These are phyloP conservation scores for Leucophenga varia DNA, from an alignment of 1,140 invertebrate species.

Conservation along the genomic window DNA sequence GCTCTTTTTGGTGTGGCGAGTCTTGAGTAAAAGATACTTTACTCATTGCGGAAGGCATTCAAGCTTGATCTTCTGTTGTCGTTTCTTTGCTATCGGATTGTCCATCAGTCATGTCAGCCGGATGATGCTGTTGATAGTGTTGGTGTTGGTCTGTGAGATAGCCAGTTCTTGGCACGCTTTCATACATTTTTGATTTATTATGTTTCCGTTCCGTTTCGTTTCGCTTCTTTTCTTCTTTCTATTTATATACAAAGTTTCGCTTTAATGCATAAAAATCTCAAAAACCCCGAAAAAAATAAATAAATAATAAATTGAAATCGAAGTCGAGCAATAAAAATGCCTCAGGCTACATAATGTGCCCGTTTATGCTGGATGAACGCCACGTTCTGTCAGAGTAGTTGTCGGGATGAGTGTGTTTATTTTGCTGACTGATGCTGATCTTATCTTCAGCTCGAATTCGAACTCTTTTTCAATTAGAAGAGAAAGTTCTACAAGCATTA, in stretches of 20 bases:
- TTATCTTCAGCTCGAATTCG: constrained; percentile 43
- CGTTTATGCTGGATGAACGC: no score
- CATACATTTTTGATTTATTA: constrained; percentile 39
- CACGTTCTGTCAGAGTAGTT: no score
- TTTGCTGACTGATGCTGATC: no score
- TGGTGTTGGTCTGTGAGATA: no score
- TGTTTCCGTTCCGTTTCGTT: constrained; percentile 38
- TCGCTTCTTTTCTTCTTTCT: constrained; percentile 20
- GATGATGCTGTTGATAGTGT: neutral
- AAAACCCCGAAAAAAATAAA: no score
- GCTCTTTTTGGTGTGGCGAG: no score
- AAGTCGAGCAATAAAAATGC: constrained; percentile 22
- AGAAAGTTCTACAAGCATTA: constrained; percentile 47
- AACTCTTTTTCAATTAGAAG: constrained; percentile 54
- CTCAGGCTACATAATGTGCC: constrained; percentile 39
- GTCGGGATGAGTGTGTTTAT: no score
- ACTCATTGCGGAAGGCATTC: no score
- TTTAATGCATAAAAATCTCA: no score
- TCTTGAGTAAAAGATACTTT: no score
- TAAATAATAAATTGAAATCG: constrained; percentile 26
- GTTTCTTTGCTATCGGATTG: neutral
- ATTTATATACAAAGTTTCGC: constrained; percentile 12
- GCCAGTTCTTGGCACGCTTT: constrained; percentile 7
- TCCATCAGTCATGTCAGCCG: neutral
- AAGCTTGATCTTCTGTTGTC: constrained; percentile 1